Conservation (phyloP, 2,113 vertebrate species). For the Gallinago media region DNA sequence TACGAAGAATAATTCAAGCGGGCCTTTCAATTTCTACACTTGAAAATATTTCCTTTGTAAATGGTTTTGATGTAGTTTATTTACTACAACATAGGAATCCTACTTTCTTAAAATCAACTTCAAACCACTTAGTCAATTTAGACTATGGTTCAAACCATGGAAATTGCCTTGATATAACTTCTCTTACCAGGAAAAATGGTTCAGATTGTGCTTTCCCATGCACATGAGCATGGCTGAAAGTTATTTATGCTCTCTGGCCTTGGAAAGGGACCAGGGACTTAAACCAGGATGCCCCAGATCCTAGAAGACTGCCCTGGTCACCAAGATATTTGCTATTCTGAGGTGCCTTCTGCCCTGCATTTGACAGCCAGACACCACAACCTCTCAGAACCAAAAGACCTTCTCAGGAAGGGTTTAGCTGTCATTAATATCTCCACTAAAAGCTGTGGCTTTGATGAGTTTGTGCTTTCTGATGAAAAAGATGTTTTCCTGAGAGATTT, state of each 20-base stretch:
- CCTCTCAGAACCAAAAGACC: neutral
- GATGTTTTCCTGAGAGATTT: neutral
- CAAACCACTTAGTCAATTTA: neutral
- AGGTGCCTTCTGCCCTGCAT: neutral
- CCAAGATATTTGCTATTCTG: neutral
- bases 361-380: neutral
- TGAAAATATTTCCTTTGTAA: neutral
- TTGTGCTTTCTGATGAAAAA: neutral
- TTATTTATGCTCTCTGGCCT: neutral
- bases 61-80: neutral
- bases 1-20: neutral
- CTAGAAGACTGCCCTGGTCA: neutral
- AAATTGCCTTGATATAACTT: neutral
- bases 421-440: neutral
- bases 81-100: neutral
- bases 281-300: neutral
- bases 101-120: neutral
- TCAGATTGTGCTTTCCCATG: neutral
- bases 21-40: neutral
- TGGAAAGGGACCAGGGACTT: neutral
- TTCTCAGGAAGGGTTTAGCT: neutral
- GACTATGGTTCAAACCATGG: neutral
- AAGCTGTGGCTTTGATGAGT: neutral
- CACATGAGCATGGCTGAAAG: neutral
- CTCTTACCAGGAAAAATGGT: neutral